Evolutionary conservation across 2,888 invertebrate species (phyloP).

Genomic region (Tachina fera): DNA sequence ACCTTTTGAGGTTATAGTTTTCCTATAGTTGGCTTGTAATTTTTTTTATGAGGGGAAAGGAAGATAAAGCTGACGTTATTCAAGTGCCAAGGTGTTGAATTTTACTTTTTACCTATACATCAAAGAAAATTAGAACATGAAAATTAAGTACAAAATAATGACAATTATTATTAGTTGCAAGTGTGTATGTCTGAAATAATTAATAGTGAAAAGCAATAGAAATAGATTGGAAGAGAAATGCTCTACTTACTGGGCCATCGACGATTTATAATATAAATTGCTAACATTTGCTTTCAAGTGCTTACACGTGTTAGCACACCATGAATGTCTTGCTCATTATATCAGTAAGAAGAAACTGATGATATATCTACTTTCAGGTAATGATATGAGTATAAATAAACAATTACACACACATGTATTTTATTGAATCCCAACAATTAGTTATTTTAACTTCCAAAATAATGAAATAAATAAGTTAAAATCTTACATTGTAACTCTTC

Average conservation of each 20-base stretch:
- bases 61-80: slow-evolving; percentile 2
- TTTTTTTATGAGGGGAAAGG: neutral
- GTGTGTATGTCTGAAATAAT: neutral
- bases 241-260: neutral
- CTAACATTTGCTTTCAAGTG: neutral
- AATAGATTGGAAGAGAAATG: neutral
- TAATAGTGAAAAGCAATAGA: neutral
- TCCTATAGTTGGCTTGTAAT: slow-evolving; percentile 6
- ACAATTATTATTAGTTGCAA: neutral
- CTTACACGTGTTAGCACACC: too few relatives aligned
- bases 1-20: slow-evolving; percentile 36
- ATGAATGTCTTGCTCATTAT: too few relatives aligned
- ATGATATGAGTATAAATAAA: too few relatives aligned
- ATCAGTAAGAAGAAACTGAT: too few relatives aligned
- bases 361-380: too few relatives aligned
- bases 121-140: slow-evolving; percentile 24
- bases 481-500: too few relatives aligned
- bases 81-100: slow-evolving; percentile 25
- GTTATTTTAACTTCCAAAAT: too few relatives aligned
- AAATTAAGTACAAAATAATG: slow-evolving; percentile 18
- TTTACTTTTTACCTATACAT: slow-evolving; percentile 12
- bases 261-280: neutral
- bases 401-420: too few relatives aligned
- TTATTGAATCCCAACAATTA: too few relatives aligned
- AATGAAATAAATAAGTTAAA: too few relatives aligned